phyloP scores from a whole-genome alignment of 2,888 invertebrate species.

The Chaitophorus viminalis region DNA sequence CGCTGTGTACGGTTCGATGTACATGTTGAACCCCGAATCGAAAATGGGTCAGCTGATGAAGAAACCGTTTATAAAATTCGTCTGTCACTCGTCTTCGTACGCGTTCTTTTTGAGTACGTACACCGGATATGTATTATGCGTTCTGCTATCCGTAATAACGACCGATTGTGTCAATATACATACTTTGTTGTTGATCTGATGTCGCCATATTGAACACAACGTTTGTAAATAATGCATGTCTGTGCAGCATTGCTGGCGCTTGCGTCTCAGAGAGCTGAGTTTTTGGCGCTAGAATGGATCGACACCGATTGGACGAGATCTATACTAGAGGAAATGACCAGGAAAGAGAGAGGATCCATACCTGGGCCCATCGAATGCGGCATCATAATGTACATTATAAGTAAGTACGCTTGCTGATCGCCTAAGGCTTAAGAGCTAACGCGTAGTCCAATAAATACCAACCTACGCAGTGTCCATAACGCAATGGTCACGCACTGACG shows the following conservation, averaged over 20 bases:
- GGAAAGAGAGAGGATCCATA: slow-evolving; percentile 79
- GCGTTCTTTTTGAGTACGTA: slow-evolving; percentile 92
- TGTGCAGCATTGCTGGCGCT: slow-evolving; percentile 85
- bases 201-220: no score
- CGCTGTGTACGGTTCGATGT: slow-evolving; percentile 90
- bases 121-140: background rate
- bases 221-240: background rate
- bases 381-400: slow-evolving; percentile 88
- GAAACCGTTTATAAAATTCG: slow-evolving; percentile 98
- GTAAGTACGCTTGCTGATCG: slow-evolving; percentile 70
- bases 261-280: slow-evolving; percentile 92
- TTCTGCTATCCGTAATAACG: no score
- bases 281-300: slow-evolving; percentile 80
- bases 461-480: no score
- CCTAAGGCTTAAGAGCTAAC: no score
- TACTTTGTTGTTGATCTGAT: no score
- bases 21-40: slow-evolving; percentile 91
- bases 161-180: no score
- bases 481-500: no score
- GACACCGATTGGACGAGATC: slow-evolving; percentile 81
- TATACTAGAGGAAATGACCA: slow-evolving; percentile 80
- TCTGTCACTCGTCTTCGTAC: slow-evolving; percentile 96
- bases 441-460: no score
- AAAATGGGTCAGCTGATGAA: slow-evolving; percentile 90
- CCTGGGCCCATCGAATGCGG: slow-evolving; percentile 84